Evolutionary conservation across 2,113 vertebrate genomes (phyloP).

Genomic region (Silurus glanis): DNA sequence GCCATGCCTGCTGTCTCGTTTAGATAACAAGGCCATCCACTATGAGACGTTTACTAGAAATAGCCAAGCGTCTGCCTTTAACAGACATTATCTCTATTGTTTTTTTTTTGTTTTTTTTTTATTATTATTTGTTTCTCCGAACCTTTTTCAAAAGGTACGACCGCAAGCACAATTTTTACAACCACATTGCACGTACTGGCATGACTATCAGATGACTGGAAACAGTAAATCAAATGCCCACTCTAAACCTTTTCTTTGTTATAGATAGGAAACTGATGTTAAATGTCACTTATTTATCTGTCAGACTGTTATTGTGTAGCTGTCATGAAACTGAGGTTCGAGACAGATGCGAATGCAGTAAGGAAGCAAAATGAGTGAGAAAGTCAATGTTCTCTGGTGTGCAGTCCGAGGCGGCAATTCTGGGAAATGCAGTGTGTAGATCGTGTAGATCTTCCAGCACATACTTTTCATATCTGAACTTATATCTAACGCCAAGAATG

Average conservation of each 20-base stretch:
- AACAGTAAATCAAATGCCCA: neutral
- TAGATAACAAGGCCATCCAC: slow-evolving; percentile 36
- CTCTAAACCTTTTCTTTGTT: neutral
- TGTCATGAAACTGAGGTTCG: neutral
- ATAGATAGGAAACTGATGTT: neutral
- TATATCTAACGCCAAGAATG: too few species aligned
- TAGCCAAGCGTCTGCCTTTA: neutral
- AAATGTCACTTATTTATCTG: neutral
- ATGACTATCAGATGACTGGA: neutral
- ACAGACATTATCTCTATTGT: slow-evolving; percentile 7
- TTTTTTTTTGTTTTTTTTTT: neutral
- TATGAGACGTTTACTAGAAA: neutral
- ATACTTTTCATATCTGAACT: too few species aligned
- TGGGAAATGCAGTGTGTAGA: too few species aligned
- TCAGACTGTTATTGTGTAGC: neutral
- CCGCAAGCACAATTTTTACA: neutral
- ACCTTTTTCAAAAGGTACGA: neutral
- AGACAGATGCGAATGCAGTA: too few species aligned
- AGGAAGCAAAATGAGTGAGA: too few species aligned
- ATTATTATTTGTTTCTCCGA: too few species aligned
- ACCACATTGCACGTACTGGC: neutral
- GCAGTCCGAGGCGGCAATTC: too few species aligned
- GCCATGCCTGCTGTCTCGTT: slow-evolving; percentile 32
- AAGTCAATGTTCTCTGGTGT: too few species aligned
- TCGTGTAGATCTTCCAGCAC: too few species aligned